phyloP scores from a whole-genome alignment of 1,140 invertebrate species.

The Lamellibrachia luymesi region DNA sequence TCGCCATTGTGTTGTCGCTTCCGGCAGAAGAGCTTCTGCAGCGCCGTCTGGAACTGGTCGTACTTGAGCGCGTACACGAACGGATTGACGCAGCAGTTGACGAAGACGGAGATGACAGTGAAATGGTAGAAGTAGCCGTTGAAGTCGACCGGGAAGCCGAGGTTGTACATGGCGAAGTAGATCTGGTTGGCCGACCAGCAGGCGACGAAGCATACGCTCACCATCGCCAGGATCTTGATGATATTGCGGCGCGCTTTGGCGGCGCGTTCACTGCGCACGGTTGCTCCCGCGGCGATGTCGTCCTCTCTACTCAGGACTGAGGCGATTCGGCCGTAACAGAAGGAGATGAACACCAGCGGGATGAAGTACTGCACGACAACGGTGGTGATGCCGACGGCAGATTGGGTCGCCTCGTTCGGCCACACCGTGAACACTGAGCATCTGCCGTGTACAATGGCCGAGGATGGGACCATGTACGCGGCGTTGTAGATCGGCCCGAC shows the following conservation, averaged over 20 bases:
- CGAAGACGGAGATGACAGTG: conserved; percentile 25
- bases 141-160: conserved; percentile 16
- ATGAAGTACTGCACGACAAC: conserved; percentile 23
- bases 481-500: conserved; percentile 12
- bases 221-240: conserved; percentile 20
- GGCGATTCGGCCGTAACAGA: conserved; percentile 18
- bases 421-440: conserved; percentile 21
- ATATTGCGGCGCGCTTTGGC: conserved; percentile 18
- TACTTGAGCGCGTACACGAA: conserved; percentile 24
- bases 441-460: not conserved
- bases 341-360: conserved; percentile 20
- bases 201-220: conserved; percentile 14
- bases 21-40: conserved; percentile 10
- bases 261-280: not conserved
- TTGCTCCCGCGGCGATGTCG: not conserved
- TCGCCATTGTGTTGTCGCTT: not conserved
- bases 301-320: not conserved
- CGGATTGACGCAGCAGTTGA: conserved; percentile 28
- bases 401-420: conserved; percentile 11
- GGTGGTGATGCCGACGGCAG: conserved; percentile 21
- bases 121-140: conserved; percentile 21
- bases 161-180: conserved; percentile 22
- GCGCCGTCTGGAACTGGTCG: conserved; percentile 23
- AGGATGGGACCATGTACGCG: conserved; percentile 17
- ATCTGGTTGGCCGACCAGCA: conserved; percentile 24